A percentile compares a stretch with the other conserved stretches of the same genome.
Conservation (phyloP, 2,888 invertebrate species). For the Drosophila maculinotata region DNA sequence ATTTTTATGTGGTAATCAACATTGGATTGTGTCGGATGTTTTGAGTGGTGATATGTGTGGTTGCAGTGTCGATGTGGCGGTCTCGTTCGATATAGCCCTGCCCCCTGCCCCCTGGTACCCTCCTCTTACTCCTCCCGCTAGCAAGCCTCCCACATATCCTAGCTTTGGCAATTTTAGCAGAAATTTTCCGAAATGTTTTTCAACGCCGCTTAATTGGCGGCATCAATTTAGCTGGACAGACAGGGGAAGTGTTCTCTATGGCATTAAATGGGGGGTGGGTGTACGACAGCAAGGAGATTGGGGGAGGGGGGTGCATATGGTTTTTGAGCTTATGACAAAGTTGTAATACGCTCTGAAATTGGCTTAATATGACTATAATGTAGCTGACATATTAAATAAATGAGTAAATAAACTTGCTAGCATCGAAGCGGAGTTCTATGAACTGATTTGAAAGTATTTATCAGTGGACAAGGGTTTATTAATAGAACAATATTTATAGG, state of each 20-base stretch:
- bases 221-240: conserved; percentile 62
- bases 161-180: conserved; percentile 42
- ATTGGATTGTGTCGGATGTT: conserved; percentile 77
- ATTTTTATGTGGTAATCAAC: conserved; percentile 80
- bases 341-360: conserved; percentile 42
- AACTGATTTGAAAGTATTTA: conserved; percentile 35
- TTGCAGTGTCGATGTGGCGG: conserved; percentile 45
- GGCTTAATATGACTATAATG: conserved; percentile 46
- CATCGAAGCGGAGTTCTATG: conserved; percentile 1
- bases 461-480: not conserved
- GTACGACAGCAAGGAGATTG: too few relatives aligned
- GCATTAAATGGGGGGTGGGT: not conserved
- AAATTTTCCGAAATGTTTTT: conserved; percentile 66
- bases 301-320: conserved; percentile 43
- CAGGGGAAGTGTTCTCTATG: not conserved
- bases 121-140: not conserved
- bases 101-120: not conserved
- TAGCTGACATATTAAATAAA: conserved; percentile 51
- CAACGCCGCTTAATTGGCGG: conserved; percentile 77
- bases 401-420: conserved; percentile 21
- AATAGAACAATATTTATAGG: too few relatives aligned
- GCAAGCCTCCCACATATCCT: not conserved
- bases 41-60: conserved; percentile 75
- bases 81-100: conserved; percentile 4
- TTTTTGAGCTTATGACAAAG: conserved; percentile 35